Conservation (phyloP, 2,113 vertebrate genomes). For the Elaphurus davidianus region DNA sequence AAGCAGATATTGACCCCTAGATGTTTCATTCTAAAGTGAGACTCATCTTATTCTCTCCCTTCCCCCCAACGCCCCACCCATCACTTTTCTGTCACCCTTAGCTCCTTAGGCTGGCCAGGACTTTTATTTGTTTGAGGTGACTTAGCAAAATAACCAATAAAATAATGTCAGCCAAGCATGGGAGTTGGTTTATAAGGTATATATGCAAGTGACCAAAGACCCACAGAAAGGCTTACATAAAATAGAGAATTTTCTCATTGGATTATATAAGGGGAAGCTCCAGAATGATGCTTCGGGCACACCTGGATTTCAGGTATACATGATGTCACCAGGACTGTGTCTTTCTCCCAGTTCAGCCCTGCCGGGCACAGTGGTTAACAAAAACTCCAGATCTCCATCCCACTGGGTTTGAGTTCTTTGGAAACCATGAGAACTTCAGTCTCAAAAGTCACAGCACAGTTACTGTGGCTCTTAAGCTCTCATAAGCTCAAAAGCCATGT, state of each 20-base stretch:
- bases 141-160: not conserved
- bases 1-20: not conserved
- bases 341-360: not conserved
- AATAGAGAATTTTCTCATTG: not conserved
- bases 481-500: not conserved
- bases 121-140: not conserved
- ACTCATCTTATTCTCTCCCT: not conserved
- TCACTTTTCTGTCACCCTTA: not conserved
- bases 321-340: not conserved
- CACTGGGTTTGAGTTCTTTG: not conserved
- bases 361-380: not conserved
- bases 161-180: not conserved
- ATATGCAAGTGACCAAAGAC: not conserved
- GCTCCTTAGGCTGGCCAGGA: not conserved
- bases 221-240: not conserved
- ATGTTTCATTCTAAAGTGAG: not conserved
- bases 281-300: not conserved
- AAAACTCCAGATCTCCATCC: not conserved
- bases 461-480: not conserved
- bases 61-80: fast-evolving
- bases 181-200: not conserved
- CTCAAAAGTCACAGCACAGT: not conserved
- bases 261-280: not conserved
- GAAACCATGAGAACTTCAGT: not conserved
- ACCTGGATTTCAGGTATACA: not conserved